A percentile compares a stretch with the other conserved stretches of the same genome.
These are phyloP conservation scores for Chaetodon trifascialis DNA, from an alignment of 2,113 vertebrate species.

Conservation along the genomic window DNA sequence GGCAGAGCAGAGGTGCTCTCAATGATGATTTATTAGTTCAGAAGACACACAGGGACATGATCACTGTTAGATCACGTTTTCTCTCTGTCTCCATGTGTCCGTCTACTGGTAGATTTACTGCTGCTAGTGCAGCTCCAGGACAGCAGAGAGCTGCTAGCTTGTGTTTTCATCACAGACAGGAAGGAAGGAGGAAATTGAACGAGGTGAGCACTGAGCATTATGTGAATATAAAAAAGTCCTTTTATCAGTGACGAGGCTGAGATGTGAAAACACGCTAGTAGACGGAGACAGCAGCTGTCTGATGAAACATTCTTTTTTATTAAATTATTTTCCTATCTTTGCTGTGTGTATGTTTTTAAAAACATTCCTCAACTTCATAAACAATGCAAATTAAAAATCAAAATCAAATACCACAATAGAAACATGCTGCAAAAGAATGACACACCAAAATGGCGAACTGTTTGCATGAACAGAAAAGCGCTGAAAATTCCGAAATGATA, in stretches of 20 bases:
- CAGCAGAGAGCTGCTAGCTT: slow-evolving; percentile 63
- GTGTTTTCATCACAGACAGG: slow-evolving; percentile 76
- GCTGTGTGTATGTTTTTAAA: not conserved
- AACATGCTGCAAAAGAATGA: not conserved
- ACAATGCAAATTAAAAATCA: not conserved
- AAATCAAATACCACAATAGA: not conserved
- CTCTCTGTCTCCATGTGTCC: slow-evolving; percentile 44
- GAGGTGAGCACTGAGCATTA: slow-evolving; percentile 74
- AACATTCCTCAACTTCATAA: not conserved
- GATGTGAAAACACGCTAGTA: slow-evolving; percentile 1
- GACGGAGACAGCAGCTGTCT: slow-evolving; percentile 14
- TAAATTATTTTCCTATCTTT: not conserved
- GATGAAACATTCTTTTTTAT: not conserved
- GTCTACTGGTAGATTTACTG: slow-evolving; percentile 69
- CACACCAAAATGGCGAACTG: not conserved
- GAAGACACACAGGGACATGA: slow-evolving; percentile 60
- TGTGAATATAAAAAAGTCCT: slow-evolving; percentile 53
- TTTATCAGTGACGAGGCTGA: slow-evolving; percentile 31
- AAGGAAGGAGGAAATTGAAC: slow-evolving; percentile 79
- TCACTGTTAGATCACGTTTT: slow-evolving; percentile 59
- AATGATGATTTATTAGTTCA: slow-evolving; percentile 65
- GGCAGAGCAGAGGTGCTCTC: slow-evolving; percentile 29
- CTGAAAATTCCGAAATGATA: not conserved
- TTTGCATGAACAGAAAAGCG: not conserved
- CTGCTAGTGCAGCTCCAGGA: slow-evolving; percentile 52